Base-by-base conservation (phyloP, 2,797 vertebrate genomes). In the Ctenochaetus hawaiiensis region DNA sequence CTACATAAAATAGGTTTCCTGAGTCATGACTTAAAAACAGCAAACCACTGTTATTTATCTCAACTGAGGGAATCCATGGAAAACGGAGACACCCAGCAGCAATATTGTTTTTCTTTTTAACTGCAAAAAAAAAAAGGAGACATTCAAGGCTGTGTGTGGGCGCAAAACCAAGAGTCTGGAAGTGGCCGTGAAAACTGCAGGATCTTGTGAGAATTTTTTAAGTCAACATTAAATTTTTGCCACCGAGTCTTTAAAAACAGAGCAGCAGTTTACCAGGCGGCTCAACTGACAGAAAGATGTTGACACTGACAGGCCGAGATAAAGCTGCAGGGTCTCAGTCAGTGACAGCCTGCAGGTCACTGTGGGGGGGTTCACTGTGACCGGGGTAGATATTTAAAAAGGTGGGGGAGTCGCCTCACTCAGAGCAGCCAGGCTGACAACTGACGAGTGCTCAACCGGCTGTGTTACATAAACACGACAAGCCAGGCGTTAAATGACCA, bases 311-410 rank as follows among this genome's bases (percentile, higher is more conserved):
- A 18, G 66, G 62, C 57, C 22, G 54, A 65, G 63, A 65, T 86
- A 59, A 83, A 71, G 73, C 81, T 80, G 70, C 73, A 56, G 72
- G 82, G 56, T 62, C 11, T 49, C 67, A 48, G 9, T 45, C 47
- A 60, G 45, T 41, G 2, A 13, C 63, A 37, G 65, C 22, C 64
- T 48, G 49, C 53, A 56, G 72, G 62, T 63, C 72, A 61, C 51
- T 6, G 30, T 14, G 54, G 53, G 20, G 45, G 34, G 51, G 17
- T 17, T 43, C 18, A 8, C 65, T n/a, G 52, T 26, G 44, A 14
- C 20, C 8, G 1, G 51, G 56, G 57, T 43, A 10, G 23, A 83
- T 75, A 77, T 81, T 83, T 77, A 66, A 22, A 71, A 61, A 63
- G 61, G 67, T 44, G 66, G 57, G 70, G 57, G 70, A 53, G 69